Conservation (phyloP, 2,888 invertebrate species). For the Pharmacophagus antenor region DNA sequence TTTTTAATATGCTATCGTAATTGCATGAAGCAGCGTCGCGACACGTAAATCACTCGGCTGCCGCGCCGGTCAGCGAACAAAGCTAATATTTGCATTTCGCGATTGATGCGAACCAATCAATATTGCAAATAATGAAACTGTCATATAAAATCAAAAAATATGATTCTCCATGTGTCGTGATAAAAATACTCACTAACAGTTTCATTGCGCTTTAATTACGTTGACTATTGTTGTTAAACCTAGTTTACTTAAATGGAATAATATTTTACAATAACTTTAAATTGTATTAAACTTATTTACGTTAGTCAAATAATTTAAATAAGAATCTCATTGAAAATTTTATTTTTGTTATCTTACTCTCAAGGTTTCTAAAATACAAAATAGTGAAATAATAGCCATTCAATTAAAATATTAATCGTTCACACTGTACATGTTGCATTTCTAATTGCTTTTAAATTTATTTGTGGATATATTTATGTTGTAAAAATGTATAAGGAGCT, state of each 20-base stretch:
- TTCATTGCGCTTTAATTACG: constrained; percentile 32
- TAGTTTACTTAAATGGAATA: constrained; percentile 21
- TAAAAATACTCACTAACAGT: constrained; percentile 44
- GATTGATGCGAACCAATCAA: constrained; percentile 79
- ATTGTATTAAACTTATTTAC: no score
- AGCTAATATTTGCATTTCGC: constrained; percentile 79
- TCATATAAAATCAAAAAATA: constrained; percentile 69
- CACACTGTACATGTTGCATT: no score
- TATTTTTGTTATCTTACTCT: no score
- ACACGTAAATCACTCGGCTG: constrained; percentile 65
- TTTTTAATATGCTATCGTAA: constrained; percentile 76
- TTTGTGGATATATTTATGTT: no score
- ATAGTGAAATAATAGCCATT: no score
- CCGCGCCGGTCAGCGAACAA: constrained; percentile 62
- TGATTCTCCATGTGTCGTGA: constrained; percentile 48
- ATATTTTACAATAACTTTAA: no score
- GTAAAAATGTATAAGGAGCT: no score
- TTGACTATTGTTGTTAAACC: constrained; percentile 4
- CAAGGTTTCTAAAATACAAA: no score
- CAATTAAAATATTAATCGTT: no score
- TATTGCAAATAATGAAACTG: constrained; percentile 77
- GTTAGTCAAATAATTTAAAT: no score
- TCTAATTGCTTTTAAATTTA: no score
- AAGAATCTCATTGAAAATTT: no score
- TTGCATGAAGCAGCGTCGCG: constrained; percentile 71